phyloP scores from a whole-genome alignment of 2,797 vertebrate species.

The Molossus molossus region DNA sequence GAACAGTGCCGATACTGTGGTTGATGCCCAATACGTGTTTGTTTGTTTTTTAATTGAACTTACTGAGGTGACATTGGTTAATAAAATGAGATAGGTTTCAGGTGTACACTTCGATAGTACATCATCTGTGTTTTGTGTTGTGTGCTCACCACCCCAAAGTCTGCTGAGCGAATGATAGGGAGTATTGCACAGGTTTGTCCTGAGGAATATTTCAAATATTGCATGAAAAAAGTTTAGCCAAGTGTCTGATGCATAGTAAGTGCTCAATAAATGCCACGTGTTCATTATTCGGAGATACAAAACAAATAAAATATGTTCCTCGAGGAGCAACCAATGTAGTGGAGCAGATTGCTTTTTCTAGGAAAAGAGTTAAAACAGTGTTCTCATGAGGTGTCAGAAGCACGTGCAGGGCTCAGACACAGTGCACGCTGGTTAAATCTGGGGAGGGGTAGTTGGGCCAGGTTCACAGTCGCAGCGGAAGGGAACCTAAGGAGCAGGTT shows the following conservation, averaged over 20 bases:
- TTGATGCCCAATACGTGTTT: background rate
- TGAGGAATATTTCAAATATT: slow-evolving; percentile 37
- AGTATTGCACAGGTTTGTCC: background rate
- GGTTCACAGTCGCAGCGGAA: background rate
- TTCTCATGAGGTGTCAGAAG: background rate
- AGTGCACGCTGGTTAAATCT: background rate
- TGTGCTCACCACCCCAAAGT: background rate
- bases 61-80: background rate
- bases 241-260: background rate
- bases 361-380: background rate
- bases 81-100: background rate
- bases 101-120: background rate
- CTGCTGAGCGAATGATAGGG: background rate
- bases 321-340: background rate
- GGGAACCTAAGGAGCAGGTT: background rate
- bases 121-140: background rate
- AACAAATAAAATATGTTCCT: slow-evolving; percentile 57
- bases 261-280: background rate
- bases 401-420: background rate
- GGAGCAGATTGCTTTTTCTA: slow-evolving; percentile 30
- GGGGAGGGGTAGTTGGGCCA: background rate
- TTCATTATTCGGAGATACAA: slow-evolving; percentile 21
- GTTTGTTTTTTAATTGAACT: background rate
- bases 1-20: background rate
- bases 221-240: background rate